Evolutionary conservation across 2,888 invertebrate species (phyloP).

Genomic region (Chrysotoxum bicinctum): DNA sequence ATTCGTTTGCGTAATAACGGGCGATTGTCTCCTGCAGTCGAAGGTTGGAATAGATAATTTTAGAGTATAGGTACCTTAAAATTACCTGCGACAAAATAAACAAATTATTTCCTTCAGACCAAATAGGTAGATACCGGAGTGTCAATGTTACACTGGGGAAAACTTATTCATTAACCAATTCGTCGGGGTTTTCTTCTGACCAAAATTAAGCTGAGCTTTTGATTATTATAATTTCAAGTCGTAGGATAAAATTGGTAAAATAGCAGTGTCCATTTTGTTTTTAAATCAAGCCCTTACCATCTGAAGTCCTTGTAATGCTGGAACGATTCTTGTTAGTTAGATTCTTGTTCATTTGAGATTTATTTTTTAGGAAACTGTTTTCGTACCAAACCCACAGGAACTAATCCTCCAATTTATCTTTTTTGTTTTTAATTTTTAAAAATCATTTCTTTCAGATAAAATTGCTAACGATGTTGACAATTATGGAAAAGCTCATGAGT

Average conservation of each 20-base stretch:
- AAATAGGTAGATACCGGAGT: neutral
- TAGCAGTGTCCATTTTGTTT: too few species aligned
- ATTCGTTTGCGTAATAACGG: slow-evolving; percentile 18
- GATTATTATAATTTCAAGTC: too few species aligned
- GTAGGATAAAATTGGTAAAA: too few species aligned
- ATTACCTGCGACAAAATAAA: neutral
- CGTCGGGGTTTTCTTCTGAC: neutral
- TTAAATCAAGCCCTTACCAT: too few species aligned
- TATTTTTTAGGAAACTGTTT: too few species aligned
- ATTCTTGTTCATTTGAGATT: too few species aligned
- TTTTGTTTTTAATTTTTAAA: too few species aligned
- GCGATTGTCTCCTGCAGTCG: neutral
- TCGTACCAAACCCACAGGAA: too few species aligned
- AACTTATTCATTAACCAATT: neutral
- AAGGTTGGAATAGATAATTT: neutral
- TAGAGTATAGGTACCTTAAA: neutral
- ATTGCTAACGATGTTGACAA: neutral
- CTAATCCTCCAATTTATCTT: too few species aligned
- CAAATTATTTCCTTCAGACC: neutral
- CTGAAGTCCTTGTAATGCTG: too few species aligned
- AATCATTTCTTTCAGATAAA: neutral
- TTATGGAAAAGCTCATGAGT: slow-evolving; percentile 12
- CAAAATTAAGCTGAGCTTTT: neutral
- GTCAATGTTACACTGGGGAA: neutral
- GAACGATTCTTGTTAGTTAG: too few species aligned